Conservation (phyloP, 2,888 invertebrate genomes). For the Encarsia formosa region DNA sequence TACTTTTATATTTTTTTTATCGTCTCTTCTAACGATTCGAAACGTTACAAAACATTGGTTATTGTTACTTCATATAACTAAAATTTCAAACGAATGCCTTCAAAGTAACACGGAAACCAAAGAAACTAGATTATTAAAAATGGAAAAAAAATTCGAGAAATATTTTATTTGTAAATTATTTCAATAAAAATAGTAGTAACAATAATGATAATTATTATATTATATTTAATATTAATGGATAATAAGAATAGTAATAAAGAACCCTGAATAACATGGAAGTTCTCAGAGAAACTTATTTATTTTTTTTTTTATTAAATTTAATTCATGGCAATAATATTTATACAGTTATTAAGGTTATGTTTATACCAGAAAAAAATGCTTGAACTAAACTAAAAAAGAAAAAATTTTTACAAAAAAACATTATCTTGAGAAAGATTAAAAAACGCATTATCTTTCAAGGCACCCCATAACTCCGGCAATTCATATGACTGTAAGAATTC, state of each 20-base stretch:
- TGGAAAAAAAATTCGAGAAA: too few relatives aligned
- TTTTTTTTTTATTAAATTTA: conserved; percentile 18
- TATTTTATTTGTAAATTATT: too few relatives aligned
- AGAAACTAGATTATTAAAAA: too few relatives aligned
- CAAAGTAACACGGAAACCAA: conserved; percentile 45
- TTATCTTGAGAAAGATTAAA: conserved; percentile 10
- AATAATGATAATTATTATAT: conserved; percentile 26
- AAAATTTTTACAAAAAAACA: conserved; percentile 17
- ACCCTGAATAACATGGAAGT: conserved; percentile 43
- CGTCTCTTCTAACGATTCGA: conserved; percentile 36
- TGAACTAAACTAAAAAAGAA: conserved; percentile 19
- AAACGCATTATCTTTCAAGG: conserved; percentile 26
- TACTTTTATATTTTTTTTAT: conserved; percentile 33
- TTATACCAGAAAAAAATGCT: too few relatives aligned
- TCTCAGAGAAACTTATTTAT: too few relatives aligned
- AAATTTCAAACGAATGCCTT: conserved; percentile 42
- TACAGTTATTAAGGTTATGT: too few relatives aligned
- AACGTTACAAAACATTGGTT: conserved; percentile 42
- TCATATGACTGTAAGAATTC: conserved; percentile 23
- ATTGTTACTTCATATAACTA: conserved; percentile 36
- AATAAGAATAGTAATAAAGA: conserved; percentile 37
- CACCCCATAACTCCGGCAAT: conserved; percentile 24
- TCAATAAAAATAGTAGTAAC: conserved; percentile 32
- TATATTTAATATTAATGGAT: too few relatives aligned
- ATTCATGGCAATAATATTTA: conserved; percentile 14